Percentiles rank a stretch among this genome's conserved stretches.
Conservation (phyloP, 2,888 invertebrate genomes). For the Craniophora ligustri region DNA sequence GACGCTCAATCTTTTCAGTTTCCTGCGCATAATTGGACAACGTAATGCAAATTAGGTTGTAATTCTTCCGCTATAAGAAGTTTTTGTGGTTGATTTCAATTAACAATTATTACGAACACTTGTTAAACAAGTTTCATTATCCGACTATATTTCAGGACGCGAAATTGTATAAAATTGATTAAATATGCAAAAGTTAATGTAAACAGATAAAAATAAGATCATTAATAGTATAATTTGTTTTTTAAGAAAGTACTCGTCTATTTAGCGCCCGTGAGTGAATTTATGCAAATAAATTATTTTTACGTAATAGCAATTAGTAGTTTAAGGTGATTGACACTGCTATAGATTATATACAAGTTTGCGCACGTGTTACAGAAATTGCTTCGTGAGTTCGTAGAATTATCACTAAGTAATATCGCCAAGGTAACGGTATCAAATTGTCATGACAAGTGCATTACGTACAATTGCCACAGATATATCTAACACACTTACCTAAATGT, state of each 20-base stretch:
- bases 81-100: slow-evolving; percentile 20
- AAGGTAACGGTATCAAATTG: slow-evolving; percentile 68
- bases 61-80: slow-evolving; percentile 29
- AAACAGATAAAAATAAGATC: background rate
- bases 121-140: too few species aligned
- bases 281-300: too few species aligned
- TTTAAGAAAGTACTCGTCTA: too few species aligned
- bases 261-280: too few species aligned
- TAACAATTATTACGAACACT: slow-evolving; percentile 13
- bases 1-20: slow-evolving; percentile 46
- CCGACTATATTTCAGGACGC: too few species aligned
- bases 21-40: slow-evolving; percentile 45
- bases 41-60: slow-evolving; percentile 44
- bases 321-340: slow-evolving; percentile 13
- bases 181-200: too few species aligned
- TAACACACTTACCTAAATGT: slow-evolving; percentile 61
- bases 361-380: slow-evolving; percentile 20
- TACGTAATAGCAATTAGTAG: too few species aligned
- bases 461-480: slow-evolving; percentile 47
- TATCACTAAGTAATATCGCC: slow-evolving; percentile 63
- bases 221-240: background rate
- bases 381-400: slow-evolving; percentile 62
- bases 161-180: too few species aligned
- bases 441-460: slow-evolving; percentile 49
- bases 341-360: slow-evolving; percentile 20